A percentile compares a stretch with the other conserved stretches of the same genome.
Conservation (phyloP, 2,797 vertebrate genomes). For the Lagocephalus sceleratus region DNA sequence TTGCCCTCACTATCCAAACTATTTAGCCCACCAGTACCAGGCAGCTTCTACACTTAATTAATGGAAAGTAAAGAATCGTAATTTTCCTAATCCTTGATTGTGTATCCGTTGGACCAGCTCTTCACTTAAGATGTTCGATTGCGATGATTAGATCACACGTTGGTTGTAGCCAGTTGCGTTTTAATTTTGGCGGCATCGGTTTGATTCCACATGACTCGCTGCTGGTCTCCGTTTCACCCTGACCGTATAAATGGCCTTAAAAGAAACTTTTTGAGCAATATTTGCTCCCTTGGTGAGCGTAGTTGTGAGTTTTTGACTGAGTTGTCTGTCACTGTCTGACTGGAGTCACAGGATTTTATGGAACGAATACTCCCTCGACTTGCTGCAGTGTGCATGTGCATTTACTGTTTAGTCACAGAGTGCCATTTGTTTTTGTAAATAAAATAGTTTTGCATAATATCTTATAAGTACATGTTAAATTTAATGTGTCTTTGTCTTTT, state of each 20-base stretch:
- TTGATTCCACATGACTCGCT: constrained; percentile 76
- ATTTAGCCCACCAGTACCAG: constrained; percentile 13
- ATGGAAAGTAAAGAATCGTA: constrained; percentile 70
- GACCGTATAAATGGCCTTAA: constrained; percentile 88
- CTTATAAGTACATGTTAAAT: constrained; percentile 12
- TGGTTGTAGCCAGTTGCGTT: constrained; percentile 78
- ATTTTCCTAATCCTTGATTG: constrained; percentile 58
- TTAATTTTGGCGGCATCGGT: constrained; percentile 71
- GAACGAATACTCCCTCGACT: constrained; percentile 74
- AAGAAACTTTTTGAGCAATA: constrained; percentile 89
- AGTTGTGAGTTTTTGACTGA: constrained; percentile 78
- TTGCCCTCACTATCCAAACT: constrained; percentile 12
- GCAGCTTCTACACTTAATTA: constrained; percentile 36
- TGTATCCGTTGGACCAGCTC: constrained; percentile 46
- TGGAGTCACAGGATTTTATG: constrained; percentile 77
- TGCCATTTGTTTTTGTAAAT: constrained; percentile 99
- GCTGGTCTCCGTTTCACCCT: constrained; percentile 74
- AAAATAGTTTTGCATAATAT: constrained; percentile 96
- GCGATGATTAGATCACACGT: constrained; percentile 38
- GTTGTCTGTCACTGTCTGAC: constrained; percentile 78
- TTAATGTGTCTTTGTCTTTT: constrained; percentile 15
- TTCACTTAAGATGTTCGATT: constrained; percentile 53
- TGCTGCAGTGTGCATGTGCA: constrained; percentile 88
- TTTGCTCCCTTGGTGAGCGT: constrained; percentile 84
- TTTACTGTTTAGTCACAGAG: constrained; percentile 88